A percentile compares a stretch with the other conserved stretches of the same genome.
phyloP scores from a whole-genome alignment of 2,113 vertebrate genomes.

The Scatophagus argus region DNA sequence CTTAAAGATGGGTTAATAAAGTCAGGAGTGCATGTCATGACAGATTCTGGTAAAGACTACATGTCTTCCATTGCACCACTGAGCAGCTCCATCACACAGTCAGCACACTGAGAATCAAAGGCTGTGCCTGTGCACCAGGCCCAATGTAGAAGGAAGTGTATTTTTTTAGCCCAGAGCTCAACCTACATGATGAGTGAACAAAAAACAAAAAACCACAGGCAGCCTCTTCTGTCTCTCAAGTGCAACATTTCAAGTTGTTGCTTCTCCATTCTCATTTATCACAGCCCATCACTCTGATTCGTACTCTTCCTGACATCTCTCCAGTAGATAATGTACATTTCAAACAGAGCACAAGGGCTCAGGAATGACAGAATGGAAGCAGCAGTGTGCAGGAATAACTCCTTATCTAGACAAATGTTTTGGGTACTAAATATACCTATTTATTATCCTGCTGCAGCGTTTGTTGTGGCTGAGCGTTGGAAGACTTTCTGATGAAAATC shows the following conservation, averaged over 20 bases:
- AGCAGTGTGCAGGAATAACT: background rate
- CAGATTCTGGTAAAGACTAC: constrained; percentile 26
- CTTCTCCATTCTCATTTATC: constrained; percentile 34
- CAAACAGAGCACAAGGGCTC: background rate
- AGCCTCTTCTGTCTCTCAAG: constrained; percentile 6
- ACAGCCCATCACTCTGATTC: constrained; percentile 15
- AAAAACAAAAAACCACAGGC: too few relatives aligned
- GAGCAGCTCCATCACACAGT: background rate
- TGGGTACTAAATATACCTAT: constrained; percentile 3
- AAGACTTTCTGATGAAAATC: constrained; percentile 48
- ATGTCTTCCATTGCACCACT: constrained; percentile 14
- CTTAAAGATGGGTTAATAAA: background rate
- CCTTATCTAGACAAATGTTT: background rate
- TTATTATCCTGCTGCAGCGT: background rate
- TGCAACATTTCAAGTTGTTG: background rate
- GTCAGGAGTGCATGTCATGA: constrained; percentile 48
- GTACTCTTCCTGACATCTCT: background rate
- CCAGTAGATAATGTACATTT: background rate
- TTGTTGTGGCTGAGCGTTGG: constrained; percentile 32
- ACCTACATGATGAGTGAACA: too few relatives aligned
- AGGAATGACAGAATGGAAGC: too few relatives aligned
- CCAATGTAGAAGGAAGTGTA: too few relatives aligned
- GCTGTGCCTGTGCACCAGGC: background rate
- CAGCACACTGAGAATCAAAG: background rate
- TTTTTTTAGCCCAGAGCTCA: too few relatives aligned